Conservation (phyloP, 2,888 invertebrate genomes). For the Nowickia ferox region DNA sequence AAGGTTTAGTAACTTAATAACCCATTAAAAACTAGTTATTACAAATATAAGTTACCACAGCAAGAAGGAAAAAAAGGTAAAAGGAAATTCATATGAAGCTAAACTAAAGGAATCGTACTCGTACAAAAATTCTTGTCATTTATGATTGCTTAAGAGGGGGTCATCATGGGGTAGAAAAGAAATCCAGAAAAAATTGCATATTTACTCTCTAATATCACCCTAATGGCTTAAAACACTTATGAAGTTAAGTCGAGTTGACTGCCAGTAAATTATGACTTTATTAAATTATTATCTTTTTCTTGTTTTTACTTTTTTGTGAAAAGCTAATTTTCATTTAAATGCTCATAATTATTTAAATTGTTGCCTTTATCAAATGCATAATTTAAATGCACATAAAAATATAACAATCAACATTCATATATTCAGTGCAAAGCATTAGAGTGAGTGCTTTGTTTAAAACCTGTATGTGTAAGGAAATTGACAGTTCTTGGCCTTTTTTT, state of each 20-base stretch:
- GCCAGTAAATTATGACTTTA: constrained; percentile 1
- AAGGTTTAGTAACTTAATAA: constrained; percentile 62
- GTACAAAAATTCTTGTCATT: constrained; percentile 50
- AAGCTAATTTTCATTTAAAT: constrained; percentile 49
- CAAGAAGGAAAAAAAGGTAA: neutral
- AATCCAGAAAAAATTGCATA: constrained; percentile 14
- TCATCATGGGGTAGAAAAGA: constrained; percentile 53
- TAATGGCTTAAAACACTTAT: constrained; percentile 14
- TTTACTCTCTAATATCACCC: neutral
- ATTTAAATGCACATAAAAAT: constrained; percentile 44
- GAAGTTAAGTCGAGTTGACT: neutral
- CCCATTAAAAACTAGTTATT: constrained; percentile 69
- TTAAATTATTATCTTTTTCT: constrained; percentile 8
- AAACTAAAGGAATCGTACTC: constrained; percentile 24
- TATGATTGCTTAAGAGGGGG: constrained; percentile 62
- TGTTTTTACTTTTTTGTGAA: neutral
- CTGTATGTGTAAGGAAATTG: constrained; percentile 35
- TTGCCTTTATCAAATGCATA: constrained; percentile 1
- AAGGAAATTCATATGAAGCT: neutral
- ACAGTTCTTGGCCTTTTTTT: constrained; percentile 36
- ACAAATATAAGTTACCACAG: constrained; percentile 37
- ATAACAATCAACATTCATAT: constrained; percentile 55
- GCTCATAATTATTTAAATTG: neutral
- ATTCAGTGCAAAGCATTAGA: constrained; percentile 57
- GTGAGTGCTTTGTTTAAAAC: constrained; percentile 26